These are phyloP conservation scores for Ptychodera flava DNA, from an alignment of 35 echinoderm and acorn worm genomes.

Conservation along the genomic window DNA sequence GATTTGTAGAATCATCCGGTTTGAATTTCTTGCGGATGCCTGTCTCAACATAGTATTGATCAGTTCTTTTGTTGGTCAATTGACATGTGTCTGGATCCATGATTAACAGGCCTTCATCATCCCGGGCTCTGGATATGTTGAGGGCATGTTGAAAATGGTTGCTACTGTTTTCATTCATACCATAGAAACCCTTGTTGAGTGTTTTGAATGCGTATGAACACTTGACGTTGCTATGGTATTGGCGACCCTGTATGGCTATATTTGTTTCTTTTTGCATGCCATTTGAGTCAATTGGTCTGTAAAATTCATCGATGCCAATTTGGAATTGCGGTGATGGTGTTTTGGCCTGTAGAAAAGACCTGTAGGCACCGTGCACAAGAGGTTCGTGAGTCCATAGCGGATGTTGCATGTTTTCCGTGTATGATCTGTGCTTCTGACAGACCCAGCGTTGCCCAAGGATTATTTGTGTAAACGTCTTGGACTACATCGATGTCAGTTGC, in stretches of 20 bases:
- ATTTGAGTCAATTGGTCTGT: background rate
- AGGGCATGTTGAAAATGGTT: background rate
- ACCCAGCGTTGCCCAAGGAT: background rate
- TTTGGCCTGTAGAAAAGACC: background rate
- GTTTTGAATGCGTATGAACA: background rate
- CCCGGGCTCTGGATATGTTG: background rate
- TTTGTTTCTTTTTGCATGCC: background rate
- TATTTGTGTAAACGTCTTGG: background rate
- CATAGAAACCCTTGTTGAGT: conserved; percentile 7
- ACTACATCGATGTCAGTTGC: background rate
- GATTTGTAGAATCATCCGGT: too few species aligned
- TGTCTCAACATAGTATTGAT: background rate
- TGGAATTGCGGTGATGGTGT: too few species aligned
- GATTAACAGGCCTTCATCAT: background rate
- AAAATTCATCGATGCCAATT: background rate
- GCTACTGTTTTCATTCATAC: background rate
- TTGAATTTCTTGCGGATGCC: background rate
- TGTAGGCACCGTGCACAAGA: background rate
- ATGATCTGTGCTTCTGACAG: background rate
- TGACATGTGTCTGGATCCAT: background rate
- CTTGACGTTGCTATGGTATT: background rate
- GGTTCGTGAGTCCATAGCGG: background rate
- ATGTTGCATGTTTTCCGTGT: background rate
- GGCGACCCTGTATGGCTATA: background rate
- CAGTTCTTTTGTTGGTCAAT: background rate